Evolutionary conservation across 2,113 vertebrate genomes (phyloP).

Genomic region (Odontesthes bonariensis): DNA sequence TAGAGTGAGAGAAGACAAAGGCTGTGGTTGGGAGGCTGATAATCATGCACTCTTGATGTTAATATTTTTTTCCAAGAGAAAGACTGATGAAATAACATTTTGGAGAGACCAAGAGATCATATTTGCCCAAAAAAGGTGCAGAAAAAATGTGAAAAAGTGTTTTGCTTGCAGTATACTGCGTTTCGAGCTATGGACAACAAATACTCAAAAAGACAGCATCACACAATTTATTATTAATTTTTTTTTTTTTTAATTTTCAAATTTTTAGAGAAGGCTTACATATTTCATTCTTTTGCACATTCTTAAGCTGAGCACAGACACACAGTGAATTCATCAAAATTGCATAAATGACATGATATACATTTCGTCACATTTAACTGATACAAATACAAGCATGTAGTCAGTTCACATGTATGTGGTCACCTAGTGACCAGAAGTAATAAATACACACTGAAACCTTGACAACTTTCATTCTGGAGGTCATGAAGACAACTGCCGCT

Average conservation of each 20-base stretch:
- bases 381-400: slow-evolving; percentile 63
- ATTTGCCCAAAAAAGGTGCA: no score
- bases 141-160: no score
- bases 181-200: background rate
- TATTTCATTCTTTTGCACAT: slow-evolving; percentile 59
- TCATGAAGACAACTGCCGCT: slow-evolving; percentile 60
- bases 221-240: slow-evolving; percentile 46
- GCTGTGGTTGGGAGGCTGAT: no score
- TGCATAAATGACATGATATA: slow-evolving; percentile 77
- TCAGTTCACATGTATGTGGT: slow-evolving; percentile 58
- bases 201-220: slow-evolving; percentile 22
- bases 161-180: no score
- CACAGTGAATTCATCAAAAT: slow-evolving; percentile 70
- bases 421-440: slow-evolving; percentile 74
- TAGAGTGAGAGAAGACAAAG: no score
- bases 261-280: slow-evolving; percentile 57
- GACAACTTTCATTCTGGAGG: slow-evolving; percentile 79
- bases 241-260: slow-evolving; percentile 66
- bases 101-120: no score
- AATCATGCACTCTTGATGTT: no score
- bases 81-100: no score
- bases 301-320: slow-evolving; percentile 66
- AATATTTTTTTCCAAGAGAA: no score
- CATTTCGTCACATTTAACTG: slow-evolving; percentile 65
- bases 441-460: slow-evolving; percentile 73